These are phyloP conservation scores for Trachelipus rathkii DNA, from an alignment of 1,140 invertebrate genomes.

Conservation along the genomic window DNA sequence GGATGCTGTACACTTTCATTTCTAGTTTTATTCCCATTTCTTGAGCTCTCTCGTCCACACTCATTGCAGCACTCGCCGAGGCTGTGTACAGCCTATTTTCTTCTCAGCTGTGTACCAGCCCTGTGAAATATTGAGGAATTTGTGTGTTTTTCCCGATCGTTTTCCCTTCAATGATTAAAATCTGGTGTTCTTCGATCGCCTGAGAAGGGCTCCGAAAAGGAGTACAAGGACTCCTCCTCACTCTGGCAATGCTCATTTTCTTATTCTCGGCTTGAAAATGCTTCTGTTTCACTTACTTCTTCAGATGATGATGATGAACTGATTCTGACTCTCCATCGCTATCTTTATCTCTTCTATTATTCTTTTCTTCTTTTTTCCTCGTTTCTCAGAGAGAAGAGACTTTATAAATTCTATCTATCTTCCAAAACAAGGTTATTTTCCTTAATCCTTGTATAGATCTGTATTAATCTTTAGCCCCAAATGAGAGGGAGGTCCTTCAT, in stretches of 20 bases:
- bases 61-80: constrained; percentile 74
- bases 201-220: constrained; percentile 74
- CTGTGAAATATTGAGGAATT: constrained; percentile 94
- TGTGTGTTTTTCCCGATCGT: constrained; percentile 98
- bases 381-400: constrained; percentile 82
- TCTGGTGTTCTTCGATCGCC: constrained; percentile 50
- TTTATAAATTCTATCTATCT: constrained; percentile 98
- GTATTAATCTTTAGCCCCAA: constrained; percentile 83
- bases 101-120: constrained; percentile 77
- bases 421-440: constrained; percentile 90
- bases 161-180: constrained; percentile 90
- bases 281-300: constrained; percentile 51
- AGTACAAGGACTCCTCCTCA: constrained; percentile 82
- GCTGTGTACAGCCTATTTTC: constrained; percentile 74
- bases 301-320: constrained; percentile 2
- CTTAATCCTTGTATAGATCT: constrained; percentile 56
- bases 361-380: constrained; percentile 48
- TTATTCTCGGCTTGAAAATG: constrained; percentile 68
- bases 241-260: constrained; percentile 83
- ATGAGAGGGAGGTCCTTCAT: constrained; percentile 81
- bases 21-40: constrained; percentile 70
- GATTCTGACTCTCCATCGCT: background rate
- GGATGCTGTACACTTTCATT: constrained; percentile 66
- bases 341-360: constrained; percentile 29
- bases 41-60: constrained; percentile 66